phyloP scores from a whole-genome alignment of 2,113 vertebrate genomes.

The Camelus dromedarius region DNA sequence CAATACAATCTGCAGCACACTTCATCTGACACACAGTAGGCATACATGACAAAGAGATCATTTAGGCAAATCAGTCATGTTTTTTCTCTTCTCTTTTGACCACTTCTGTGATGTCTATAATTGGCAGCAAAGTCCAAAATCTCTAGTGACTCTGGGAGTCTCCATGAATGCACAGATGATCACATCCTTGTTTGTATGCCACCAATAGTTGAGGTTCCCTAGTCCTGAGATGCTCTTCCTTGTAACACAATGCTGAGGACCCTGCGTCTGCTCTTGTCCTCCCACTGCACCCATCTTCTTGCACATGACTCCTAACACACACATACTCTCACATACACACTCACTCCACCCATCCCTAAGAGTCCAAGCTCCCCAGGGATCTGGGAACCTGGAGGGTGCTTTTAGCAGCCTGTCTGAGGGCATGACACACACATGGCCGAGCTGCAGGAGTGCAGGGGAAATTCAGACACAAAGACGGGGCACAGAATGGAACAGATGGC shows the following conservation, averaged over 20 bases:
- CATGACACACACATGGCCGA: fast-evolving
- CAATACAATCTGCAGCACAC: not conserved
- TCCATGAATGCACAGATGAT: too few relatives aligned
- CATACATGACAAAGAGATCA: not conserved
- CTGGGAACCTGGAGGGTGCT: not conserved
- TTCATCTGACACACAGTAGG: not conserved
- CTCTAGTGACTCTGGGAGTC: not conserved
- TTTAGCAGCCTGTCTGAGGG: not conserved
- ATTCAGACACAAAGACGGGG: too few relatives aligned
- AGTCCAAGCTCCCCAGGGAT: not conserved
- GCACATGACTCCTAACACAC: not conserved
- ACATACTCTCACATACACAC: not conserved
- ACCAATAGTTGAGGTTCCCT: not conserved
- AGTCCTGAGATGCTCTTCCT: not conserved
- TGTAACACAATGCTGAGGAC: not conserved
- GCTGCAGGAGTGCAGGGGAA: not conserved
- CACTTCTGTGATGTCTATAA: not conserved
- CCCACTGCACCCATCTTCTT: not conserved
- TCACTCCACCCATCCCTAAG: too few relatives aligned
- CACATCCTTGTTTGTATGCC: not conserved
- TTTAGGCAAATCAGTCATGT: not conserved
- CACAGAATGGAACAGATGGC: not conserved
- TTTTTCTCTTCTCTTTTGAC: not conserved
- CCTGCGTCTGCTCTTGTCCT: not conserved
- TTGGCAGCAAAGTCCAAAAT: not conserved